phyloP scores from a whole-genome alignment of 2,113 vertebrate species.

The Casuarius casuarius region DNA sequence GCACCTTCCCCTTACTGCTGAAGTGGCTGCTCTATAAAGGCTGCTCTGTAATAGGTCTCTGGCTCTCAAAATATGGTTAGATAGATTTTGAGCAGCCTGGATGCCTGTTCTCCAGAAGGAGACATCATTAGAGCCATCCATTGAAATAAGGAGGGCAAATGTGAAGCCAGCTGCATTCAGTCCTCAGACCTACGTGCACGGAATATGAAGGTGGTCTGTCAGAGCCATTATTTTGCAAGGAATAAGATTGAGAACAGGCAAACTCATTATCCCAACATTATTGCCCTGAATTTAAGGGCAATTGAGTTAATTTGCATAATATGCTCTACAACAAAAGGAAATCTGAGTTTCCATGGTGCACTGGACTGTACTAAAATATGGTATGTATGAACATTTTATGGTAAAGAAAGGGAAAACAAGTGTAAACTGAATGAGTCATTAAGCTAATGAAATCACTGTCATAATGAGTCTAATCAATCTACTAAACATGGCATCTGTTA shows the following conservation, averaged over 20 bases:
- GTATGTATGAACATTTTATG: not conserved
- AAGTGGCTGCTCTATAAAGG: not conserved
- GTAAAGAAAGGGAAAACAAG: constrained; percentile 13
- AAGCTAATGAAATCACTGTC: constrained; percentile 52
- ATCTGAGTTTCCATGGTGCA: not conserved
- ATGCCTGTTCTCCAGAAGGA: not conserved
- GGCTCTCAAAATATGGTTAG: not conserved
- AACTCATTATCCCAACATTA: not conserved
- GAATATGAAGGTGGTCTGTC: not conserved
- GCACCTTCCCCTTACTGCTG: not conserved
- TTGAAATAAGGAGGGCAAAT: not conserved
- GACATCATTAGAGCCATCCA: not conserved
- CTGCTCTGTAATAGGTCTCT: not conserved
- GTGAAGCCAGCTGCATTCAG: not conserved
- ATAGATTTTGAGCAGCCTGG: not conserved
- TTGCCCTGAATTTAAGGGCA: not conserved
- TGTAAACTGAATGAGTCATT: constrained; percentile 17
- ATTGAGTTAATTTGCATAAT: not conserved
- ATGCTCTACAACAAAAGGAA: not conserved
- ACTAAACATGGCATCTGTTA: not conserved
- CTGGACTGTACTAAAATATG: not conserved
- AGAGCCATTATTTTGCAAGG: not conserved
- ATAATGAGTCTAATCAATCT: constrained; percentile 38
- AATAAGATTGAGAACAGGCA: not conserved
- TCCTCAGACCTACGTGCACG: not conserved